Evolutionary conservation across 2,797 vertebrate species (phyloP), one percentile per base, ranked within the genome.

Genomic region (Diceros bicornis): DNA sequence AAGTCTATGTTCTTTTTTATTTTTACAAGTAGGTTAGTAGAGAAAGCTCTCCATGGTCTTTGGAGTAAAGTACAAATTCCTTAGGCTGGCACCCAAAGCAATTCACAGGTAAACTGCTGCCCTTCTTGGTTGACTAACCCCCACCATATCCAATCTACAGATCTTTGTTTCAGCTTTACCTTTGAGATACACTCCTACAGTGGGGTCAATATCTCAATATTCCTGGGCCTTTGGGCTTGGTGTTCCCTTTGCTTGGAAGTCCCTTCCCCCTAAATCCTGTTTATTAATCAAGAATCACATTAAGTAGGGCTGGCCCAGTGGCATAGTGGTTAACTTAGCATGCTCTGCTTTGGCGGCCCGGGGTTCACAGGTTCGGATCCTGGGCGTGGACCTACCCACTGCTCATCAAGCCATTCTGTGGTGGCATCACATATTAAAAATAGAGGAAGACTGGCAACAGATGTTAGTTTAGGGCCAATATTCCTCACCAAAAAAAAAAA

Each of bases 1-100:
- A 66, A 20, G 55, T 86, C 29, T 95, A 88, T 85, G 44, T 74
- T 81, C 11, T 93, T 87, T 66, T 79, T 83, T 52, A 77, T 72
- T 75, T 94, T 92, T 2, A 47, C 69, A 75, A 61, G 71, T 71
- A 95, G 34, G 32, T 75, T 69, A 64, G 11, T 89, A n/a, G 82
- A 91, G 57, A 89, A 77, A 84, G 21, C 3, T 93, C 6, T 44
- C 21, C 74, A 23, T 59, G 34, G 34, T 57, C 71, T 69, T 94
- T 23, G 34, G 37, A 16, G 23, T 55, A 94, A 92, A 81, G 52
- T 29, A 82, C 6, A 89, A 50, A 78, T 78, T 82, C 32, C 50
- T 89, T 44, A 34, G 34, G 32, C 55, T 86, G 1, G 2, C n/a
- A 72, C 41, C 6, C 4, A 66, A 84, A 84, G 50, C 21, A 68